These are phyloP conservation scores for Siniperca chuatsi DNA, from an alignment of 2,113 vertebrate species.

Conservation along the genomic window DNA sequence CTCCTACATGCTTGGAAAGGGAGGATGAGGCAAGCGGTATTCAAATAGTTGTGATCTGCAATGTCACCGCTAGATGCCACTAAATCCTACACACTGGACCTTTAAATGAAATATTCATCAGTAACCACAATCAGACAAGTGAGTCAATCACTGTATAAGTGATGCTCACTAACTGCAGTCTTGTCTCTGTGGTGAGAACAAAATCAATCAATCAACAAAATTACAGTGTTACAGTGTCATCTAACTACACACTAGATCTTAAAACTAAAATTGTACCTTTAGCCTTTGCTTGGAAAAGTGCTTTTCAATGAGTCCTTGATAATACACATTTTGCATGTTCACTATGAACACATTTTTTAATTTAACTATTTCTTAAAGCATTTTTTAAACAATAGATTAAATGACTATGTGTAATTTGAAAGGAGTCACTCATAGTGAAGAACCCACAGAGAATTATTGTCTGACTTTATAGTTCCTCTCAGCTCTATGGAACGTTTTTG, in stretches of 20 bases:
- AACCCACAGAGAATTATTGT: not conserved
- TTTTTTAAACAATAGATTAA: not conserved
- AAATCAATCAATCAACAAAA: not conserved
- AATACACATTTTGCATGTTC: not conserved
- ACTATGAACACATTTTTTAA: not conserved
- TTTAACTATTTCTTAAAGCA: not conserved
- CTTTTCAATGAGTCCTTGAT: not conserved
- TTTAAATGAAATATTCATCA: not conserved
- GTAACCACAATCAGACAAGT: not conserved
- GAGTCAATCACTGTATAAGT: not conserved
- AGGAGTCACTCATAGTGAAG: not conserved
- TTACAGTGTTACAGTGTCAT: not conserved
- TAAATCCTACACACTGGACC: too few species aligned
- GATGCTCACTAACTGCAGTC: not conserved
- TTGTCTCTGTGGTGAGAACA: not conserved
- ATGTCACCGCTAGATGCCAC: too few species aligned
- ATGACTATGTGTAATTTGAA: not conserved
- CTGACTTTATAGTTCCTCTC: not conserved
- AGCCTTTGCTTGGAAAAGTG: not conserved
- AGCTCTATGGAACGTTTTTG: not conserved
- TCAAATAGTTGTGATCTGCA: too few species aligned
- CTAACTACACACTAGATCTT: not conserved
- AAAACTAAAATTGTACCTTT: not conserved
- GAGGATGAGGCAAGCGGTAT: too few species aligned
- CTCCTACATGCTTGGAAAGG: too few species aligned